These are phyloP conservation scores for Pongo abelii DNA, from an alignment of 2,113 vertebrate genomes.

Conservation along the genomic window DNA sequence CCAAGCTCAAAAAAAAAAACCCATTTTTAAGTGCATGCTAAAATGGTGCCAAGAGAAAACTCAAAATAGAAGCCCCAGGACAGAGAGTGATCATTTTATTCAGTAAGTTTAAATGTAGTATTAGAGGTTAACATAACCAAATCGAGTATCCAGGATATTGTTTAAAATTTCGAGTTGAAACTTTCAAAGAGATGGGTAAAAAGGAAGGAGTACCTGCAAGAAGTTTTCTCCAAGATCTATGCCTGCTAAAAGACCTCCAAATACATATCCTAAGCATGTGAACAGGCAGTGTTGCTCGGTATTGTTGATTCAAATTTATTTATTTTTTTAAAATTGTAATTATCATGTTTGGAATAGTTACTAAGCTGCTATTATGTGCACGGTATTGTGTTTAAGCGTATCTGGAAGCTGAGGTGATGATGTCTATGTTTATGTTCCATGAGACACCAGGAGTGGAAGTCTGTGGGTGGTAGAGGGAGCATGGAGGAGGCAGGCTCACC, in stretches of 20 bases:
- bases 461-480: not conserved
- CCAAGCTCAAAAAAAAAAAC: slow-evolving; percentile 61
- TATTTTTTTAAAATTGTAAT: not conserved
- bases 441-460: not conserved
- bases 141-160: slow-evolving; percentile 21
- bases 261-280: not conserved
- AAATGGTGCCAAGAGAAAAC: slow-evolving; percentile 64
- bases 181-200: not conserved
- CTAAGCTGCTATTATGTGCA: not conserved
- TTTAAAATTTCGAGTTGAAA: slow-evolving; percentile 31
- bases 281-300: not conserved
- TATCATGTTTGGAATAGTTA: not conserved
- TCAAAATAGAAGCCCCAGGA: slow-evolving; percentile 70
- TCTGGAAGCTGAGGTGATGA: not conserved
- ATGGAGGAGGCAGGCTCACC: not conserved
- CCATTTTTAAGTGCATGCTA: slow-evolving; percentile 59
- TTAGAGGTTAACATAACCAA: slow-evolving; percentile 45
- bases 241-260: not conserved
- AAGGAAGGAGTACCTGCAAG: not conserved
- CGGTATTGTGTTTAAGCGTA: not conserved
- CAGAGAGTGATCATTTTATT: slow-evolving; percentile 51
- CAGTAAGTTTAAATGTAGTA: slow-evolving; percentile 47
- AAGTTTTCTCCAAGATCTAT: not conserved
- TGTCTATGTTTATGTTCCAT: not conserved
- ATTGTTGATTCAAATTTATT: not conserved